A percentile compares a stretch with the other conserved stretches of the same genome.
phyloP scores from a whole-genome alignment of 2,113 vertebrate species.

The Propithecus coquereli region DNA sequence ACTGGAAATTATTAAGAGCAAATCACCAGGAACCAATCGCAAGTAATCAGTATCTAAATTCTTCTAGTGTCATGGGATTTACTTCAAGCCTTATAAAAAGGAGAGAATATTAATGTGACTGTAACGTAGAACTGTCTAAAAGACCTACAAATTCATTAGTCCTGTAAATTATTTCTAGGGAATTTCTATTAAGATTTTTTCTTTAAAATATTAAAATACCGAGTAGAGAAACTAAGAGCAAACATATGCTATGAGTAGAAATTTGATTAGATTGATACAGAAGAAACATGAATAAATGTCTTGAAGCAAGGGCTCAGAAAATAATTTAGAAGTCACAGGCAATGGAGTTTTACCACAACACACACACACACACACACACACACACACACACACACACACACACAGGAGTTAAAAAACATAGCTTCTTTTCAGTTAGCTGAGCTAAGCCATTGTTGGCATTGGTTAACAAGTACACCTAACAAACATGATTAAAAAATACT shows the following conservation, averaged over 20 bases:
- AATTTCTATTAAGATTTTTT: constrained; percentile 41
- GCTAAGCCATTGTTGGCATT: constrained; percentile 24
- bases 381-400: neutral
- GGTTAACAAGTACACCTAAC: constrained; percentile 42
- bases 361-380: neutral
- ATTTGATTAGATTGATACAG: constrained; percentile 59
- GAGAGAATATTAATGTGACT: constrained; percentile 66
- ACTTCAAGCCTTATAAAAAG: constrained; percentile 70
- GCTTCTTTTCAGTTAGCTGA: constrained; percentile 42
- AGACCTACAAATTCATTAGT: constrained; percentile 61
- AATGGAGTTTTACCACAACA: constrained; percentile 58
- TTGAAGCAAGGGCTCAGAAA: constrained; percentile 60
- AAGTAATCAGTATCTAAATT: constrained; percentile 78
- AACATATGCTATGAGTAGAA: constrained; percentile 1
- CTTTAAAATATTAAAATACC: constrained; percentile 66
- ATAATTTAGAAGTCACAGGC: constrained; percentile 59
- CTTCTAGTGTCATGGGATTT: constrained; percentile 69
- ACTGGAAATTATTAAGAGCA: constrained; percentile 77
- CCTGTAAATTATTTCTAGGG: constrained; percentile 55
- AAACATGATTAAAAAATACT: neutral
- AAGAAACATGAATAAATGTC: constrained; percentile 53
- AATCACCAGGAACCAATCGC: constrained; percentile 74
- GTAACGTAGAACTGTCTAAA: constrained; percentile 46
- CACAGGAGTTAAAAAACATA: neutral
- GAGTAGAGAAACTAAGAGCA: constrained; percentile 41